These are phyloP conservation scores for Ursus arctos DNA, from an alignment of 2,113 vertebrate species.

Conservation along the genomic window DNA sequence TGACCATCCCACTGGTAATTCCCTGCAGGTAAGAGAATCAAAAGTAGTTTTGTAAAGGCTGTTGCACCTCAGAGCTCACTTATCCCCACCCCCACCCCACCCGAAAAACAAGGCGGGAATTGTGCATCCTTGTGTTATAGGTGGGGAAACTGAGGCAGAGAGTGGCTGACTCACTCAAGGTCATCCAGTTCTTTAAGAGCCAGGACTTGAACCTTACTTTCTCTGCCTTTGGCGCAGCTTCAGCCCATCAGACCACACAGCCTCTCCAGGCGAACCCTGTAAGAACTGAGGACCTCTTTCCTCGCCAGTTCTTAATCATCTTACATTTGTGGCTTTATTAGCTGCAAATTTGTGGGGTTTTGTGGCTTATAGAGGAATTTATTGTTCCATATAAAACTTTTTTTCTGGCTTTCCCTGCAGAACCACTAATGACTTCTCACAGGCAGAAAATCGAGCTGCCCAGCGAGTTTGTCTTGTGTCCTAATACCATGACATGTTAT, in stretches of 20 bases:
- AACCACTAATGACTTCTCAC: slow-evolving; percentile 87
- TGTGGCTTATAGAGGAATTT: slow-evolving; percentile 88
- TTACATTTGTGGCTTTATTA: slow-evolving; percentile 87
- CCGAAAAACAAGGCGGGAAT: not conserved
- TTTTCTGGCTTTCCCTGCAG: slow-evolving; percentile 82
- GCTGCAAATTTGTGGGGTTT: slow-evolving; percentile 86
- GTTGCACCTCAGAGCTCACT: not conserved
- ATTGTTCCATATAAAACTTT: slow-evolving; percentile 85
- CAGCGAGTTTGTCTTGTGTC: slow-evolving; percentile 54
- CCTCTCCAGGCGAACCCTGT: not conserved
- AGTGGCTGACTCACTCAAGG: not conserved
- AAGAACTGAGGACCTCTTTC: slow-evolving; percentile 64
- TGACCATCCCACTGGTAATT: not conserved
- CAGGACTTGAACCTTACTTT: not conserved
- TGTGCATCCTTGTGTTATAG: not conserved
- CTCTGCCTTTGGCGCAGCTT: not conserved
- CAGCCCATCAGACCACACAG: not conserved
- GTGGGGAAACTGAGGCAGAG: not conserved
- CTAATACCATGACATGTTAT: slow-evolving; percentile 72
- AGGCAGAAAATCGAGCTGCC: slow-evolving; percentile 87
- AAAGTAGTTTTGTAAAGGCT: not conserved
- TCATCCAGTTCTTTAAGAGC: not conserved
- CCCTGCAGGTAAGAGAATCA: not conserved
- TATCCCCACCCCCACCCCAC: rapidly evolving
- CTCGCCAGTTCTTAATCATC: slow-evolving; percentile 81